Base-by-base conservation (phyloP, 2,888 invertebrate species). In the Xiphydria camelus region DNA sequence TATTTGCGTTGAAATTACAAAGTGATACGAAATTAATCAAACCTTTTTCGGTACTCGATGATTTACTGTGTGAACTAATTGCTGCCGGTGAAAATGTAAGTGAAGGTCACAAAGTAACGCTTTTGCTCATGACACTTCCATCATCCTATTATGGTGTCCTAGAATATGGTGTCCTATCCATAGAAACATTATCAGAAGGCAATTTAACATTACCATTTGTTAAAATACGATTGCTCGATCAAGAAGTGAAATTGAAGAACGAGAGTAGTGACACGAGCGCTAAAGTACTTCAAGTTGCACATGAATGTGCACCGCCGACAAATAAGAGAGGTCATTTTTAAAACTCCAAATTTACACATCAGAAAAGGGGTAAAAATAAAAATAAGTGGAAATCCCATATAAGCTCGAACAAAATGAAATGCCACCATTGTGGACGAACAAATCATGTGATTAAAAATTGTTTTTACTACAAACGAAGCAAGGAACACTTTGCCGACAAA, bases 111-210 rank as follows among this genome's bases (percentile, higher is more conserved):
- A 71, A 69, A 51, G 52, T 73, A 2, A 52, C 67, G 1, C 66
- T 71, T 47, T 55, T 73, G n/a, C 50, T 73, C 7, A 25, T 70
- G 2, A 68, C 69, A n/a, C 41, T 73, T 19, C 70, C 73, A 4
- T 6, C 58, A n/a, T 38, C 49, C 12, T 72, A 73, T 50, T 64
- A 73, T 43, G 67, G 66, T 4, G 59, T 73, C 2, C 57, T 70
- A n/a, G 71, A n/a, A n/a, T n/a, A n/a, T n/a, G n/a, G n/a, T n/a
- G n/a, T n/a, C n/a, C n/a, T 71, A 6, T 72, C 74, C 0, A 56
- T 74, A 1, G 68, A 73, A 53, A 71, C 68, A 1, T 50, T 73
- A 19, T 48, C 61, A 1, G 65, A 70, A 42, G 66, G 59, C 46
- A 56, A 55, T 31, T 49, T 73, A 39, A 73, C 62, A 0, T 46